These are phyloP conservation scores for Mythimna vitellina DNA, from an alignment of 2,888 invertebrate genomes.

Conservation along the genomic window DNA sequence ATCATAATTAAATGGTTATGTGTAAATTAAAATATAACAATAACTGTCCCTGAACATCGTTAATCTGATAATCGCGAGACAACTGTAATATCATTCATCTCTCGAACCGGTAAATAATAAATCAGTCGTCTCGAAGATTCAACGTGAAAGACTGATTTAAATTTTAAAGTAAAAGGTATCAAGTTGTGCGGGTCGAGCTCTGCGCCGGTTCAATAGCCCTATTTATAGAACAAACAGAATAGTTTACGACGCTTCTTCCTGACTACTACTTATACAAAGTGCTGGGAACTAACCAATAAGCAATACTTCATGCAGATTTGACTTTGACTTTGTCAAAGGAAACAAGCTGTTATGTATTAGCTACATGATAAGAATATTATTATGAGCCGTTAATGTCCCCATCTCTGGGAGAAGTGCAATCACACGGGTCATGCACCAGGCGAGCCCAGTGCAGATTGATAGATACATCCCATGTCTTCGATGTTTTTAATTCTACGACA, in stretches of 20 bases:
- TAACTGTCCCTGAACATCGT: no score
- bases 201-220: background rate
- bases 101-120: slow-evolving; percentile 6
- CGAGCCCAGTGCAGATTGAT: background rate
- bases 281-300: background rate
- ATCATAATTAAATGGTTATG: no score
- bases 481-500: background rate
- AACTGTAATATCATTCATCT: background rate
- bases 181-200: background rate
- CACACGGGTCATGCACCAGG: background rate
- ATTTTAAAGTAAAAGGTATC: slow-evolving; percentile 8
- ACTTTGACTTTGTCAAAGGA: no score
- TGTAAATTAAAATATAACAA: no score
- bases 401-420: background rate
- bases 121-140: background rate
- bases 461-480: background rate
- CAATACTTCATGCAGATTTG: slow-evolving; percentile 25
- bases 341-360: background rate
- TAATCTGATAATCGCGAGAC: no score
- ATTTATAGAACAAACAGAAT: slow-evolving; percentile 41
- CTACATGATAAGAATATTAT: background rate
- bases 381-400: background rate
- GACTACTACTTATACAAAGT: background rate
- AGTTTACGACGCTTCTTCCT: slow-evolving; percentile 13
- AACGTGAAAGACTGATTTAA: slow-evolving; percentile 2